Base-by-base conservation (phyloP, 92 coral and sea anemone species). In the Galaxea fascicularis region DNA sequence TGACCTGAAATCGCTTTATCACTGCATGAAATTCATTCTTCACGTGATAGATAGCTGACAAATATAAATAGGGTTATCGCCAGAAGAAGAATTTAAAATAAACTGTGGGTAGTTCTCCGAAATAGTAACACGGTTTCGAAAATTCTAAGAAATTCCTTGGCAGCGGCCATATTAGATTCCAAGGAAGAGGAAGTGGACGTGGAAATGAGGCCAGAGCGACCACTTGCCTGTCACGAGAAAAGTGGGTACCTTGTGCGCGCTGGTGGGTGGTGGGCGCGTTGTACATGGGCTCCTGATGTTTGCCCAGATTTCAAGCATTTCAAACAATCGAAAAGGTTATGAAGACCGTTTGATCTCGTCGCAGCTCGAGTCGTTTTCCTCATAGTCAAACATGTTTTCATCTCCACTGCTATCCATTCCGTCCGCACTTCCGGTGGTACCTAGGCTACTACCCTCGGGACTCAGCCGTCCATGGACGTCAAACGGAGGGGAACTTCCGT, bases 401-500 rank as follows among this genome's bases (percentile, higher is more conserved):
- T 92, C 98, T 27, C 78, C 84, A 25, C 95, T 90, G 70, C 98
- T 96, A 46, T 86, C 98, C 77, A 90, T 82, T 52, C 98, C 98
- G 71, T 96, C 98, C 52, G 89, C 82, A 76, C 95, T 93, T 74
- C 95, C 95, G 30, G 93, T 90, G 30, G 96, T 96, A 51, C 98
- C 98, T 31, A 96, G 94, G 53, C 98, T 96, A 72, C 98, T 96
- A 65, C 98, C 98, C 80, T 96, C 98, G 74, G 98, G 96, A 65
- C 98, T 96, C 57, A 96, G 88, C 62, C 98, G 95, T 28, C 98
- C 98, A 65, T 89, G 89, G 68, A 93, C 84, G 79, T 92, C 93
- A 51, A 93, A 96, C 71, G 90, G 88, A 25, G 98, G 98, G 45
- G 98, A 94, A 35, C 91, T 86, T n/a, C 85, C 91, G 57, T 83